Base-by-base conservation (phyloP, 1,140 invertebrate species). In the Aphis gossypii region DNA sequence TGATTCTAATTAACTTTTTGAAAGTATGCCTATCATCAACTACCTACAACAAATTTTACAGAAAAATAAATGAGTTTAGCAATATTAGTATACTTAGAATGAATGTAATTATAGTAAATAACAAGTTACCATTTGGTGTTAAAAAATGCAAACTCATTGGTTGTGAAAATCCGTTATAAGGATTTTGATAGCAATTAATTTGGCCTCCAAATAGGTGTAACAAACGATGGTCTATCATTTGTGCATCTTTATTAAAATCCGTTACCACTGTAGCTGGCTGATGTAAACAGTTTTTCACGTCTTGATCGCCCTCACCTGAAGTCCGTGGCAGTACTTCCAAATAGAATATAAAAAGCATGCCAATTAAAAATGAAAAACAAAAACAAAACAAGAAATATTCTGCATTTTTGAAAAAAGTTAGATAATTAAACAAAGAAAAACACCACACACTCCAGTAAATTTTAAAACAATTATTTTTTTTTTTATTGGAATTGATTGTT, bases 341-440 rank as follows among this genome's bases (percentile, higher is more conserved):
- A 93, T 93, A 93, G 92, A 93, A 93, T 93, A 93, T 93, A 93
- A 93, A 93, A 93, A 93, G 76, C 92, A 93, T 93, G 92, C 92
- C 82, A 86, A 93, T 93, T 93, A 93, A 93, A 92, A 93, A 93
- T 93, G 92, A 93, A 93, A 93, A 93, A 84, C 44, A 92, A 92
- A 92, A 54, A 90, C 54, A 90, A 93, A 93, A 84, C 92, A 92
- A 92, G 68, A 18, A 92, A 92, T 92, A 92, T 92, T 92, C 90
- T 92, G 90, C 90, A 48, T 92, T 82, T 51, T 51, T 76, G 60
- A 82, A 46, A 83, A 82, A 92, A 92, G 90, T 92, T 83, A 83
- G 44, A 51, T 92, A 48, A 92, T 82, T 91, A 92, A 83, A 83
- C n/a, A 92, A 83, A 92, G 90, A 92, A 76, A 54, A 92, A 92